Evolutionary conservation across 2,888 invertebrate species (phyloP).

Genomic region (Oasisia sp.): DNA sequence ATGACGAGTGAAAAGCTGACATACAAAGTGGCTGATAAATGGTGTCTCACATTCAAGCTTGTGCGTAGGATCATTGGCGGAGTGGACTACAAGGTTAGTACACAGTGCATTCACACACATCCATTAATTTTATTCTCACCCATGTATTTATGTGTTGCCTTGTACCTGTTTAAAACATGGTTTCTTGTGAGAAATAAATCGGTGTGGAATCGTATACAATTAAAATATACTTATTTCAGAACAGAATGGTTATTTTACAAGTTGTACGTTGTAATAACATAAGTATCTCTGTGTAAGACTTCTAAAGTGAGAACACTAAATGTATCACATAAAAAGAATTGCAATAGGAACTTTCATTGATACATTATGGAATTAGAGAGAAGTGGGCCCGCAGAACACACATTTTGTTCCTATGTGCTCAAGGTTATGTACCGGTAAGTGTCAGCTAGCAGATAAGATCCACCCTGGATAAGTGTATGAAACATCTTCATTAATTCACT

Average conservation of each 20-base stretch:
- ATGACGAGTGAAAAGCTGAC: conserved; percentile 84
- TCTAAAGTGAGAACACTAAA: not conserved
- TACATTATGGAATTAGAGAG: no score
- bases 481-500: not conserved
- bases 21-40: conserved; percentile 84
- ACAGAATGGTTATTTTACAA: not conserved
- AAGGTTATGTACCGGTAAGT: no score
- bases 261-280: not conserved
- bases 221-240: not conserved
- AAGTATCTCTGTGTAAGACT: not conserved
- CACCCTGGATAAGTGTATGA: not conserved
- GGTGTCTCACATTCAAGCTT: conserved; percentile 88
- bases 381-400: no score
- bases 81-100: conserved; percentile 87
- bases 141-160: not conserved
- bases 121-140: not conserved
- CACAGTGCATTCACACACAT: not conserved
- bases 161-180: not conserved
- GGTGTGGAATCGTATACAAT: not conserved
- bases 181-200: no score
- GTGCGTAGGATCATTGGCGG: conserved; percentile 87
- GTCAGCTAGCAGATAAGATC: no score
- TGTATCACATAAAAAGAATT: not conserved
- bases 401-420: no score
- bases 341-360: no score